These are phyloP conservation scores for Phaedon cochleariae DNA, from an alignment of 2,888 invertebrate genomes.

Conservation along the genomic window DNA sequence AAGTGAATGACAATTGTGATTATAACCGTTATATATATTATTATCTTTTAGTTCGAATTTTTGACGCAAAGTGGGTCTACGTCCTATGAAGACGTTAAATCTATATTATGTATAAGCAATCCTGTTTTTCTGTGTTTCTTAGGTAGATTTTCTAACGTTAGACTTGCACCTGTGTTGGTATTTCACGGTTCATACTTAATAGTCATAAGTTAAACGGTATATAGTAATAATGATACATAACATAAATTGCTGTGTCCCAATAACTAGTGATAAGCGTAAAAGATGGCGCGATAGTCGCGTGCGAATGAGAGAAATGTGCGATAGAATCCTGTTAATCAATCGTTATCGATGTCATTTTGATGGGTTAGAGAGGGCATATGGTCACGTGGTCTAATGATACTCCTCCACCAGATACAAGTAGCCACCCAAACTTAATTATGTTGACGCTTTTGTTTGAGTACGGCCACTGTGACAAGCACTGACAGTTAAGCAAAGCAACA, in stretches of 20 bases:
- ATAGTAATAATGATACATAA: constrained; percentile 48
- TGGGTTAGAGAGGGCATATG: constrained; percentile 48
- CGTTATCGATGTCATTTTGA: constrained; percentile 49
- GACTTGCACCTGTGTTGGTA: constrained; percentile 49
- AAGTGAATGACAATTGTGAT: constrained; percentile 56
- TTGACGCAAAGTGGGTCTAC: constrained; percentile 50
- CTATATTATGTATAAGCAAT: constrained; percentile 36
- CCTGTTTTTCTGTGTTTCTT: constrained; percentile 32
- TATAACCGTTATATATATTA: constrained; percentile 51
- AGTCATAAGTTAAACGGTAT: constrained; percentile 50
- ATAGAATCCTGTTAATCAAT: constrained; percentile 44
- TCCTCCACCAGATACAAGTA: neutral
- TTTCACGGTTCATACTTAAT: constrained; percentile 51
- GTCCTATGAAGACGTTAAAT: constrained; percentile 32
- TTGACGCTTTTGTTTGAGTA: too few relatives aligned
- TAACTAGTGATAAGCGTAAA: constrained; percentile 60
- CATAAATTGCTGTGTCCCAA: constrained; percentile 62
- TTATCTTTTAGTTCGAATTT: constrained; percentile 53
- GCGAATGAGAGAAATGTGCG: constrained; percentile 34
- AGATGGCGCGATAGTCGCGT: constrained; percentile 43
- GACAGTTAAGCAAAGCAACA: too few relatives aligned
- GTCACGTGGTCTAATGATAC: neutral
- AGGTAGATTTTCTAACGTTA: constrained; percentile 45
- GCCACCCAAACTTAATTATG: neutral
- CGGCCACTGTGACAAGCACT: too few relatives aligned